Evolutionary conservation across 2,888 invertebrate genomes (phyloP).

Genomic region (Drosophila meridiana): DNA sequence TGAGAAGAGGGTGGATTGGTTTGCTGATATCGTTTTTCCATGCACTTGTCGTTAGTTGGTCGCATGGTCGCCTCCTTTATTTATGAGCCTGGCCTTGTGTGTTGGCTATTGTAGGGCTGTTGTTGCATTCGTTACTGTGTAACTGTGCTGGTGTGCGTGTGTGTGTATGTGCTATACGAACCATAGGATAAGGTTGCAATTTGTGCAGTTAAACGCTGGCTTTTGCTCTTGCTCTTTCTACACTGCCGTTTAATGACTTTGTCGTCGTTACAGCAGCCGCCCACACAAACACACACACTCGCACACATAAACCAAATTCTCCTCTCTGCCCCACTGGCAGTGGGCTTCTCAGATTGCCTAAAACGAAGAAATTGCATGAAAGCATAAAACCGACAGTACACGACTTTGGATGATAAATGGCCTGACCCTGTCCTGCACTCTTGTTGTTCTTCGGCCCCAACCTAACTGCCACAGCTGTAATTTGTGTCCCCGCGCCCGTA

Average conservation of each 20-base stretch:
- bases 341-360: slow-evolving; percentile 74
- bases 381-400: slow-evolving; percentile 80
- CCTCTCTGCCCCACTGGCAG: slow-evolving; percentile 11
- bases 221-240: slow-evolving; percentile 61
- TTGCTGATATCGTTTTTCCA: slow-evolving; percentile 57
- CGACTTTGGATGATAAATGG: slow-evolving; percentile 81
- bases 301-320: background rate
- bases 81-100: slow-evolving; percentile 67
- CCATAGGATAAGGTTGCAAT: slow-evolving; percentile 77
- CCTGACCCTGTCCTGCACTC: slow-evolving; percentile 47
- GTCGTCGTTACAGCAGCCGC: slow-evolving; percentile 59
- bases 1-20: slow-evolving; percentile 1
- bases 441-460: slow-evolving; percentile 6
- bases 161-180: slow-evolving; percentile 31
- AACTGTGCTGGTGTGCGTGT: slow-evolving; percentile 9
- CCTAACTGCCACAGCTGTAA: slow-evolving; percentile 54
- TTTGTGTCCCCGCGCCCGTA: slow-evolving; percentile 67
- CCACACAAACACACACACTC: slow-evolving; percentile 12
- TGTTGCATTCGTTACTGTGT: slow-evolving; percentile 21
- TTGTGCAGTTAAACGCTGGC: slow-evolving; percentile 81
- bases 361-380: slow-evolving; percentile 76
- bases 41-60: slow-evolving; percentile 57
- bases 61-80: slow-evolving; percentile 60
- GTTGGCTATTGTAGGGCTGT: slow-evolving; percentile 29
- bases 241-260: slow-evolving; percentile 74